Base-by-base conservation (phyloP, 2,113 vertebrate species). In the Tor tambroides region DNA sequence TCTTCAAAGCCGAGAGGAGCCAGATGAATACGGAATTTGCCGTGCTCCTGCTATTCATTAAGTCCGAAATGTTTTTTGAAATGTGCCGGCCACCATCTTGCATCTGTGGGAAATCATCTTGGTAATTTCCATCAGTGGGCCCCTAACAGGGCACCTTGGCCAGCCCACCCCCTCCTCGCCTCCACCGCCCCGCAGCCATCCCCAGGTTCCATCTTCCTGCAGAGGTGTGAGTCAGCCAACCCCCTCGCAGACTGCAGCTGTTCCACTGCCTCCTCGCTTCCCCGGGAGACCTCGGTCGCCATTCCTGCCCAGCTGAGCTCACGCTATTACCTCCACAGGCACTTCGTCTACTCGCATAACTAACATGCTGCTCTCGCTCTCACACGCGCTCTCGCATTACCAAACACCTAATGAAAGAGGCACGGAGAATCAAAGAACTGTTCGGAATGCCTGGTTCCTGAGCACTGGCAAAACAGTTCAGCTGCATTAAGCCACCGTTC, bases 161-260 rank as follows among this genome's bases (percentile, higher is more conserved):
- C 7, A 75, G 72, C 63, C 49, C 32, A n/a, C 87, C 38, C 32
- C 30, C 32, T 87, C 35, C 63, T 80, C 12, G 12, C n/a, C 63
- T 88, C 78, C 59, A 77, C 84, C 51, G 38, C 54, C 84, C 87
- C 43, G 19, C 90, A 82, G 65, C 79, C 87, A 89, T 90, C 80
- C 86, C 49, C 85, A 81, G 90, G 87, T 81, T 90, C 71, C 83
- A 63, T 87, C 77, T 84, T 81, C 51, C 86, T 83, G 77, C 32
- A 54, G 79, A 85, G 82, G 85, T 87, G 75, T 77, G 90, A 89
- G 83, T 87, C 88, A 86, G 88, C 54, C 63, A 85, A 28, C 43
- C 87, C 82, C 76, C 80, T 69, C 49, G 6, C 77, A 79, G 75
- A 79, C 80, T 74, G 59, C 88, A 90, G 87, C 88, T 91, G 84